A percentile compares a stretch with the other conserved stretches of the same genome.
phyloP scores from a whole-genome alignment of 2,113 vertebrate species.

The Odobenus rosmarus region DNA sequence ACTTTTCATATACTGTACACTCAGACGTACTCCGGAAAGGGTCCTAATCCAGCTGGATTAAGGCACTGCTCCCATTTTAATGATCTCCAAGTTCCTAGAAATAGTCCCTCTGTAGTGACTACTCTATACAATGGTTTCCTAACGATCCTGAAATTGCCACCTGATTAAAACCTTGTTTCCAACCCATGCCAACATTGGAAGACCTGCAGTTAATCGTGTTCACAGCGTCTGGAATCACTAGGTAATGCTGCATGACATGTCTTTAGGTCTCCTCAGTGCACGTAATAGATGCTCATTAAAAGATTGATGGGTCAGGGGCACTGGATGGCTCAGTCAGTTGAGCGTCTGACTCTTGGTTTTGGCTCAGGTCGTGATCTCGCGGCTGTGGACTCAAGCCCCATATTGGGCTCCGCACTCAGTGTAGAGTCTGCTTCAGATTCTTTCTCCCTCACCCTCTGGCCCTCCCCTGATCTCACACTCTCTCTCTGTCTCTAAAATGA shows the following conservation, averaged over 20 bases:
- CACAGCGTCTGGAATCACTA: neutral
- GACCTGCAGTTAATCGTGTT: neutral
- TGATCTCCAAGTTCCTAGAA: conserved; percentile 14
- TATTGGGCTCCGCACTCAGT: neutral
- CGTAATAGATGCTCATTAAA: neutral
- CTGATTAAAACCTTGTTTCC: neutral
- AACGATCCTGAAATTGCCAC: neutral
- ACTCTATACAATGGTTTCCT: neutral
- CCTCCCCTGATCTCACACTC: neutral
- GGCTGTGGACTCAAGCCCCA: neutral
- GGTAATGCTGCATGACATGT: neutral
- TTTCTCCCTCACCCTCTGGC: neutral
- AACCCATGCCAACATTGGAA: neutral
- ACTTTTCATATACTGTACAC: neutral
- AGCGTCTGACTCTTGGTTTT: neutral
- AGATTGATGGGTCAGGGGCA: neutral
- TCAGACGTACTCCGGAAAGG: neutral
- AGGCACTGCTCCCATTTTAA: neutral
- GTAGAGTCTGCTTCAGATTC: neutral
- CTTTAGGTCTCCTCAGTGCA: neutral
- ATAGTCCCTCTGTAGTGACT: neutral
- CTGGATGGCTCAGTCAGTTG: neutral
- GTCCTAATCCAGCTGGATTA: neutral
- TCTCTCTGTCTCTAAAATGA: neutral
- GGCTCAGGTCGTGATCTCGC: neutral